Base-by-base conservation (phyloP, 2,797 vertebrate species). In the Trematomus bernacchii region DNA sequence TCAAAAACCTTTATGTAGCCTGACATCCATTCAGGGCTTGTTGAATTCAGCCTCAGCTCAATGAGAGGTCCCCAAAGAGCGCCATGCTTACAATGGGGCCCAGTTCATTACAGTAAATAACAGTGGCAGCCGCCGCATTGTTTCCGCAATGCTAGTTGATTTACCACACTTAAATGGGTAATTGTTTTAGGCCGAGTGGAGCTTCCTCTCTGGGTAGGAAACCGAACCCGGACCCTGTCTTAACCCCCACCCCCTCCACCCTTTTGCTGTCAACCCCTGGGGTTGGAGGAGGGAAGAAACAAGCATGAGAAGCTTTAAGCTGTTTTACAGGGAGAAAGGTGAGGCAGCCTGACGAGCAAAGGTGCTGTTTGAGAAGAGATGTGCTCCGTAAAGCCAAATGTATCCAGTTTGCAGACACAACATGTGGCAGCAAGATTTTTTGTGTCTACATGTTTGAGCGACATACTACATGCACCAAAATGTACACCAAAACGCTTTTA, bases 51-150 rank as follows among this genome's bases (percentile, higher is more conserved):
- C 37, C 52, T 0, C 33, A 50, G 77, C 82, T 94, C 89, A 90
- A 88, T 88, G 83, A 92, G 80, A 85, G 74, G 90, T 91, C 90
- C 89, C 90, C 71, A 52, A 87, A 91, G 91, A 91, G 86, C 55
- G 21, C 73, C 77, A 42, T 42, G 58, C 87, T 87, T 85, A 93
- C 90, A 92, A 90, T 86, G 73, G 85, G 80, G 61, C 66, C 82
- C 71, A 84, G 87, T 91, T 93, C 93, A 93, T 93, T 93, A 93
- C 88, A 91, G 88, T 93, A 91, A 93, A 94, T 90, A 93, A 92
- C 91, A 89, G 84, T 86, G 84, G 84, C 92, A 88, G 88, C 67
- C 87, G 61, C 86, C 72, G 23, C 72, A 91, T 93, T 93, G 91
- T 94, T 93, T 87, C 84, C 57, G 12, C 83, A 75, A 79, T 85